Evolutionary conservation across 2,113 vertebrate species (phyloP), one percentile per base, ranked within the genome.

Genomic region (Ginglymostoma cirratum): DNA sequence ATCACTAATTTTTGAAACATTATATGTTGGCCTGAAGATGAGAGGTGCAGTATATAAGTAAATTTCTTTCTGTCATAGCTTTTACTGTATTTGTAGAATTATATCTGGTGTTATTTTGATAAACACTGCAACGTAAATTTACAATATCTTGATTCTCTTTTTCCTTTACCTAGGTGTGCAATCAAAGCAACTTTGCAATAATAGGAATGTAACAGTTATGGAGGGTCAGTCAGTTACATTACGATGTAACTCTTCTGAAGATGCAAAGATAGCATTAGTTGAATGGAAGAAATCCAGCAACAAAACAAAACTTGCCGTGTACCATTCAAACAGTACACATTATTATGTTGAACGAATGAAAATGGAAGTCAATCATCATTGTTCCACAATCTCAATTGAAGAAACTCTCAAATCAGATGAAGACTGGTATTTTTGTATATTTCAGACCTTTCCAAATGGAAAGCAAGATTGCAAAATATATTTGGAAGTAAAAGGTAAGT

Each of bases 361-460:
- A 95, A 23, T 76, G 94, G 69, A 52, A 76, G 69, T 95, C 30
- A 76, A 48, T 15, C 12, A 23, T 19, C 67, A 52, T 17, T 23
- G 8, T 72, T 70, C 69, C 69, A 94, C 69, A 24, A 72, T 95
- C 69, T 52, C 45, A 30, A 95, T 95, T 45, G 48, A 48, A 95
- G 67, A 52, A 48, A 10, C 45, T 95, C 67, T 48, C 1, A 2
- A 45, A 72, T 48, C 67, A 5, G 94, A 95, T 69, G 52, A 17
- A 19, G 94, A 69, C 94, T 72, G 94, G 67, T 95, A 95, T 52
- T 72, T 14, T 69, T 95, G 94, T 67, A 19, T 17, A 48, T 48
- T 95, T 30, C 94, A 95, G 5, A 95, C 94, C 45, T 95, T 72
- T 95, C 94, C 94, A 95, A 30, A 45, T 17, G 94, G 94, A 72